Percentiles rank a stretch among this genome's conserved stretches.
Evolutionary conservation across 2,797 vertebrate genomes (phyloP).

Genomic region (Mastacembelus armatus): DNA sequence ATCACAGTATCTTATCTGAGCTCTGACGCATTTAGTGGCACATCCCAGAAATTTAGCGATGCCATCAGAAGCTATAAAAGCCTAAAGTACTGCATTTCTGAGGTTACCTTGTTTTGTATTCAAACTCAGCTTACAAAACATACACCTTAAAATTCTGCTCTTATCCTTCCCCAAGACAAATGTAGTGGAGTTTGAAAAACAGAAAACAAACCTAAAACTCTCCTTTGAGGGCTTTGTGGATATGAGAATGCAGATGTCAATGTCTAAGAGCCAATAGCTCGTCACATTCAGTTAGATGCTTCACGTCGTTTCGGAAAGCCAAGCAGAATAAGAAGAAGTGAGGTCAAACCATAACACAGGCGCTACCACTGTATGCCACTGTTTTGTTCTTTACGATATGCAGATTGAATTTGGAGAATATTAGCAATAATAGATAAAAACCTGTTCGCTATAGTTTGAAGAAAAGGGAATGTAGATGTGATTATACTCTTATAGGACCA

Average conservation of each 20-base stretch:
- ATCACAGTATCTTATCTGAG: neutral
- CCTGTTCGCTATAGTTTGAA: neutral
- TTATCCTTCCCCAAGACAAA: neutral
- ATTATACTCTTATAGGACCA: slow-evolving; percentile 2
- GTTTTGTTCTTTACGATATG: neutral
- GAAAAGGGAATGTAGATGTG: neutral
- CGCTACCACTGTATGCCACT: neutral
- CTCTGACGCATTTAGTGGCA: neutral
- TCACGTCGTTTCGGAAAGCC: neutral
- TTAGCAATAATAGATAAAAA: neutral
- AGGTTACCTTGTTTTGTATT: too few species aligned
- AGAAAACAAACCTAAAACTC: slow-evolving; percentile 1
- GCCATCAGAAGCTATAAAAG: neutral
- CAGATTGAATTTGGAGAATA: neutral
- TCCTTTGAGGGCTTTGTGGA: neutral
- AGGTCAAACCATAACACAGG: neutral
- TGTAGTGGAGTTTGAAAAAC: neutral
- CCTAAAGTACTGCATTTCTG: neutral
- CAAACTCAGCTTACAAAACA: neutral
- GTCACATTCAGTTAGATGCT: neutral
- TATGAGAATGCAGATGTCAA: slow-evolving; percentile 1
- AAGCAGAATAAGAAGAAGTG: neutral
- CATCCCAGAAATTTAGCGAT: neutral
- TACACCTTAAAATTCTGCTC: neutral
- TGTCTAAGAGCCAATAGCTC: neutral